A percentile compares a stretch with the other conserved stretches of the same genome.
Evolutionary conservation across 2,888 invertebrate genomes (phyloP).

Genomic region (Rhingia rostrata): DNA sequence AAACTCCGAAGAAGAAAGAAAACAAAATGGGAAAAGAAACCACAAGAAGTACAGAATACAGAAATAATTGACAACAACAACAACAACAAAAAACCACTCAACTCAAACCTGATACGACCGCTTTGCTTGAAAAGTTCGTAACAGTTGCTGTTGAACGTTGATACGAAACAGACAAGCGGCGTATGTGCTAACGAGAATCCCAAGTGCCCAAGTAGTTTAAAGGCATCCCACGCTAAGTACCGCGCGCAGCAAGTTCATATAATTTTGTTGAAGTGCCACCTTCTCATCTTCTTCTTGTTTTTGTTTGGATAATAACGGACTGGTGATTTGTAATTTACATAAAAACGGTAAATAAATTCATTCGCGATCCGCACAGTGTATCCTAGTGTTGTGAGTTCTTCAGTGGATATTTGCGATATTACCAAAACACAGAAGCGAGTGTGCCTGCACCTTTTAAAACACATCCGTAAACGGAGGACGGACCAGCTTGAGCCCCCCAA

Average conservation of each 20-base stretch:
- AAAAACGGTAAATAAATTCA: conserved; percentile 67
- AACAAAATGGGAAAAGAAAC: conserved; percentile 27
- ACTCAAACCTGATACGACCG: conserved; percentile 61
- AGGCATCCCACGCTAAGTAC: conserved; percentile 43
- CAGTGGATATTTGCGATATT: conserved; percentile 22
- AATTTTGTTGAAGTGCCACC: background rate
- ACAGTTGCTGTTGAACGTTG: conserved; percentile 64
- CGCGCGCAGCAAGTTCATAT: conserved; percentile 48
- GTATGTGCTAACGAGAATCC: conserved; percentile 20
- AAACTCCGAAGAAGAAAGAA: conserved; percentile 9
- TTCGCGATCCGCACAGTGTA: conserved; percentile 49
- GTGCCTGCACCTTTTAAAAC: conserved; percentile 29
- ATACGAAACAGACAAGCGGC: conserved; percentile 5
- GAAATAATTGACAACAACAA: background rate
- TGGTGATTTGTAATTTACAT: conserved; percentile 64
- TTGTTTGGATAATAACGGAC: conserved; percentile 44
- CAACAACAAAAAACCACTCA: conserved; percentile 22
- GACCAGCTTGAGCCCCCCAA: conserved; percentile 11
- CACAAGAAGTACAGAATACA: conserved; percentile 10
- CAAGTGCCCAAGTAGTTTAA: background rate
- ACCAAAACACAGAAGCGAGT: conserved; percentile 2
- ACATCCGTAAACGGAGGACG: conserved; percentile 44
- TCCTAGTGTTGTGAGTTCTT: conserved; percentile 29
- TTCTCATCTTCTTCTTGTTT: conserved; percentile 23
- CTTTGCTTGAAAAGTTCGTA: conserved; percentile 20